phyloP scores from a whole-genome alignment of 2,888 invertebrate genomes.

The Xanthia togata region DNA sequence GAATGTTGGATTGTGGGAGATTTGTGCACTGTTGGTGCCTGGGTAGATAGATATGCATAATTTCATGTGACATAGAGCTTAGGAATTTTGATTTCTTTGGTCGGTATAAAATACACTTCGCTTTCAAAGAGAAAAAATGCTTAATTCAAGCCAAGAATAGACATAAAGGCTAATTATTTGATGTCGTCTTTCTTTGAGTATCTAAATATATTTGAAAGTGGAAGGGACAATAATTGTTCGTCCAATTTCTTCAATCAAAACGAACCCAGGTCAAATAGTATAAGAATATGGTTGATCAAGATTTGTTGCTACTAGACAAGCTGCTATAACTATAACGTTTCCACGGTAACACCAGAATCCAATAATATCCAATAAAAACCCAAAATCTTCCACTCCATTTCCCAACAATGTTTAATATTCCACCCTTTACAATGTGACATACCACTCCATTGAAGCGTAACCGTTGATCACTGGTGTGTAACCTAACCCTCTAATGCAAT shows the following conservation, averaged over 20 bases:
- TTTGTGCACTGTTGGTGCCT: slow-evolving; percentile 26
- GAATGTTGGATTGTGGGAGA: slow-evolving; percentile 58
- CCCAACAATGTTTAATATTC: slow-evolving; percentile 63
- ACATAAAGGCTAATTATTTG: not conserved
- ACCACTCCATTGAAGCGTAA: slow-evolving; percentile 74
- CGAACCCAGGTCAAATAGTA: not conserved
- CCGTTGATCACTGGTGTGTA: slow-evolving; percentile 79
- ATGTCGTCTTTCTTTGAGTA: not conserved
- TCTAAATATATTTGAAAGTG: not conserved
- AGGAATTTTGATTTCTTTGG: not conserved
- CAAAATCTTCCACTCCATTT: slow-evolving; percentile 41
- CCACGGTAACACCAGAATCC: not conserved
- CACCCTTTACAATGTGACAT: slow-evolving; percentile 79
- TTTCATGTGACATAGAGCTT: slow-evolving; percentile 1
- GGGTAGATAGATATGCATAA: not conserved
- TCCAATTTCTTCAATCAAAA: not conserved
- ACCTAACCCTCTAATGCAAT: slow-evolving; percentile 84
- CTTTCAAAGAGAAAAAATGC: not conserved
- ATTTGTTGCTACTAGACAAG: not conserved
- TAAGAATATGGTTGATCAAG: too few relatives aligned
- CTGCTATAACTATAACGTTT: not conserved
- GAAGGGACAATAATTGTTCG: not conserved
- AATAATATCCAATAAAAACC: slow-evolving; percentile 33
- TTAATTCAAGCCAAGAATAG: not conserved
- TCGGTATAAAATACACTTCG: not conserved